These are phyloP conservation scores for Trichomycterus rosablanca DNA, from an alignment of 2,113 vertebrate genomes.

Conservation along the genomic window DNA sequence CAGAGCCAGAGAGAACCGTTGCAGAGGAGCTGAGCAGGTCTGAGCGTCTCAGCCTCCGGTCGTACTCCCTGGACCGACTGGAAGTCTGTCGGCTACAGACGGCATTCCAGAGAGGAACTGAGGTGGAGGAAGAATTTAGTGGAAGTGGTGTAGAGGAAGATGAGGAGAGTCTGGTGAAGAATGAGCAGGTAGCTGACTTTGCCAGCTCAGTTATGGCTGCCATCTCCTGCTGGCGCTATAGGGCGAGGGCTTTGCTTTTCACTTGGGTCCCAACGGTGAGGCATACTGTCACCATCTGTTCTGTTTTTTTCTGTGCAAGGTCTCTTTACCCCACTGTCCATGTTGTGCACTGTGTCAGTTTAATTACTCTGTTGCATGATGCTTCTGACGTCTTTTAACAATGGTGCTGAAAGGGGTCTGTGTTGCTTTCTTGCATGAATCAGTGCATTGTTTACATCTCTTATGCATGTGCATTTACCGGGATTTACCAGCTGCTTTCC, in stretches of 20 bases:
- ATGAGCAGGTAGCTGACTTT: slow-evolving; percentile 91
- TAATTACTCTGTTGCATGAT: slow-evolving; percentile 24
- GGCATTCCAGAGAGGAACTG: slow-evolving; percentile 53
- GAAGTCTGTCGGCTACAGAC: slow-evolving; percentile 52
- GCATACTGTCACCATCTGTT: slow-evolving; percentile 66
- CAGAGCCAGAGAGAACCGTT: slow-evolving; percentile 56
- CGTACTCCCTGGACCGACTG: slow-evolving; percentile 65
- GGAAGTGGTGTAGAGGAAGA: slow-evolving; percentile 34
- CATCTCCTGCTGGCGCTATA: slow-evolving; percentile 90
- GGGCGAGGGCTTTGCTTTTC: slow-evolving; percentile 87
- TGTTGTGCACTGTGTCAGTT: slow-evolving; percentile 25
- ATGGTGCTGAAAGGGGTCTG: slow-evolving; percentile 26
- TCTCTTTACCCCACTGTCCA: slow-evolving; percentile 37
- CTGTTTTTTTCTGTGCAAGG: neutral
- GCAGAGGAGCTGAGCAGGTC: slow-evolving; percentile 51
- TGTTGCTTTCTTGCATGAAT: slow-evolving; percentile 27
- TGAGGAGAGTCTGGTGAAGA: slow-evolving; percentile 71
- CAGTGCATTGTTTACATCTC: slow-evolving; percentile 33
- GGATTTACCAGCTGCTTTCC: no score
- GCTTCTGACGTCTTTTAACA: neutral
- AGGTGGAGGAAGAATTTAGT: slow-evolving; percentile 46
- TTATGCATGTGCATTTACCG: neutral
- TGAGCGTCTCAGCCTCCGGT: slow-evolving; percentile 21
- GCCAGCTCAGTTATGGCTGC: slow-evolving; percentile 82
- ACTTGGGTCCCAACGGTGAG: slow-evolving; percentile 86